Evolutionary conservation across 2,797 vertebrate genomes (phyloP), one percentile per base, ranked within the genome.

Genomic region (Yasuhikotakia modesta): DNA sequence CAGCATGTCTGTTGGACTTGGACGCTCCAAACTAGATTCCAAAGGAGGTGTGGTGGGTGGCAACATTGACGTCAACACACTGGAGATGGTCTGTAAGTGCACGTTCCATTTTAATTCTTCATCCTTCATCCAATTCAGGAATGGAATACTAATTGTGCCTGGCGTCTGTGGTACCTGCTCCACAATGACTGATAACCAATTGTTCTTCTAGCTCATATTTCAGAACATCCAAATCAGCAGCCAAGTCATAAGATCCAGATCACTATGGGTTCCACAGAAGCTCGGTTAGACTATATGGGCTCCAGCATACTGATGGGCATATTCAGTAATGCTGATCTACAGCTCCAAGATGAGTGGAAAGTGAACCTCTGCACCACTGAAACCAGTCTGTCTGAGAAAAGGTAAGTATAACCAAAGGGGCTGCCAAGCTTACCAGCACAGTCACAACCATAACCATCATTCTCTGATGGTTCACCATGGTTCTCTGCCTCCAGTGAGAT

Each of bases 71-170:
- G 97, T 99, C 73, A 99, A 99, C 87, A 96, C 97, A 73, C 91
- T 99, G 89, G 96, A 99, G 94, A 98, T 99, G 97, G 97, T 99
- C 86, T 97, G 98, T 99, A 93, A 95, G 98, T 98, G 91, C 85
- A 90, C 84, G 5, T 12, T 57, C 1, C 12, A 21, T 55, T 12
- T 55, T 10, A 21, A 12, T 16, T 55, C 3, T 22, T 2, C 7
- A 2, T 55, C 19, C 39, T 43, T 43, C 39, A 43, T 43, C 39
- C 10, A 43, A 11, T 43, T 43, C 39, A 43, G 39, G 2, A 11
- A 43, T 10, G 10, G 2, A 43, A 2, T 8, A 8, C 17, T 14
- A 50, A 50, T 43, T 43, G 39, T 43, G 39, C 8, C 39, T 43
- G 39, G 39, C 39, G 11, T 43, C 8, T 43, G 39, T 43, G 8